These are phyloP conservation scores for Coendou prehensilis DNA, from an alignment of 2,797 vertebrate genomes.

Conservation along the genomic window DNA sequence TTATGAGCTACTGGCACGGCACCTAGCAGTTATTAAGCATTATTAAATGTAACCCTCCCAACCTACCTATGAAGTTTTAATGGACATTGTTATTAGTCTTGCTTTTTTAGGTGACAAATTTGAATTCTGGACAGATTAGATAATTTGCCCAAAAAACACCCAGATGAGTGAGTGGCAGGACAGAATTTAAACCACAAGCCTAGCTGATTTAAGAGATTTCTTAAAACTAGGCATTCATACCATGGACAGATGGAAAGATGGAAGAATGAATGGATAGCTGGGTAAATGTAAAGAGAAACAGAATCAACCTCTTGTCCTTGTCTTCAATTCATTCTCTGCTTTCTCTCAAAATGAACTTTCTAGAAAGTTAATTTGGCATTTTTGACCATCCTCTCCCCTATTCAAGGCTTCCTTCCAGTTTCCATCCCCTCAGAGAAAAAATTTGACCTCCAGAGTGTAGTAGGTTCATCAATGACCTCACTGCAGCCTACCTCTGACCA, in stretches of 20 bases:
- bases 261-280: neutral
- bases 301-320: neutral
- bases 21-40: neutral
- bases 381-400: neutral
- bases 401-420: neutral
- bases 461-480: neutral
- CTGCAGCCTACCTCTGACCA: too few species aligned
- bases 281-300: neutral
- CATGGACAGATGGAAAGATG: neutral
- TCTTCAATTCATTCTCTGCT: neutral
- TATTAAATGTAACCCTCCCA: neutral
- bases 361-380: neutral
- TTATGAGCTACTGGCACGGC: neutral
- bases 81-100: neutral
- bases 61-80: neutral
- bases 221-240: neutral
- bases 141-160: neutral
- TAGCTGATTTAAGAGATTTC: neutral
- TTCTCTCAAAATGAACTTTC: constrained; percentile 9
- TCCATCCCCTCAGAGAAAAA: neutral
- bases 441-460: neutral
- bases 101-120: neutral
- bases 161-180: neutral
- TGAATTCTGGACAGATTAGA: neutral
- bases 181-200: neutral